These are phyloP conservation scores for Euproctis similis DNA, from an alignment of 2,888 invertebrate genomes.

Conservation along the genomic window DNA sequence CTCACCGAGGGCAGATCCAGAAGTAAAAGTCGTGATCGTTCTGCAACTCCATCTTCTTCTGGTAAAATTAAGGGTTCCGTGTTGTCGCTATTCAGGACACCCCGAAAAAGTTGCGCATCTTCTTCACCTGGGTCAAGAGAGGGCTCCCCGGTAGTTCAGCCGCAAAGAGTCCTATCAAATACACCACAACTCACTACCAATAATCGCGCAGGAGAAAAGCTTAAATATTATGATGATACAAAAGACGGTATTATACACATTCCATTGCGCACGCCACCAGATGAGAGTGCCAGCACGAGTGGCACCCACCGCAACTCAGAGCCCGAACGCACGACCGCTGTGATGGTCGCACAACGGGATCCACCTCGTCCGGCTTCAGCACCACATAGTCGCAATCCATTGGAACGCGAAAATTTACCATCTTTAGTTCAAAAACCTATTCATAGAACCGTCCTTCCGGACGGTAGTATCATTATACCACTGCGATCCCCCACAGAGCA, in stretches of 20 bases:
- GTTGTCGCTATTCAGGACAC: conserved; percentile 80
- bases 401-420: conserved; percentile 42
- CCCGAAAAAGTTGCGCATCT: conserved; percentile 47
- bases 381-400: conserved; percentile 14
- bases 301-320: conserved; percentile 19
- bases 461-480: conserved; percentile 77
- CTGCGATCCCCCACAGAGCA: conserved; percentile 66
- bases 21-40: conserved; percentile 80
- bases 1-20: conserved; percentile 72
- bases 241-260: conserved; percentile 81
- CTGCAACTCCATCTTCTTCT: conserved; percentile 73
- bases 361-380: conserved; percentile 30
- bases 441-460: conserved; percentile 62
- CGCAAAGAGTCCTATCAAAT: conserved; percentile 35
- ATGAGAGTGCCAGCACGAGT: conserved; percentile 67
- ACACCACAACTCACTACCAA: conserved; percentile 18
- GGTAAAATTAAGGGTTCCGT: conserved; percentile 79
- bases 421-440: conserved; percentile 45
- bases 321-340: conserved; percentile 6
- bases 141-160: conserved; percentile 43
- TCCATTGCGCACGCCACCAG: conserved; percentile 84
- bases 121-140: conserved; percentile 54
- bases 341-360: conserved; percentile 21
- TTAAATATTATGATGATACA: conserved; percentile 79
- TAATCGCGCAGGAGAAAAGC: conserved; percentile 38